These are phyloP conservation scores for Benitochromis conjunctus DNA, from an alignment of 2,113 vertebrate species.

Conservation along the genomic window DNA sequence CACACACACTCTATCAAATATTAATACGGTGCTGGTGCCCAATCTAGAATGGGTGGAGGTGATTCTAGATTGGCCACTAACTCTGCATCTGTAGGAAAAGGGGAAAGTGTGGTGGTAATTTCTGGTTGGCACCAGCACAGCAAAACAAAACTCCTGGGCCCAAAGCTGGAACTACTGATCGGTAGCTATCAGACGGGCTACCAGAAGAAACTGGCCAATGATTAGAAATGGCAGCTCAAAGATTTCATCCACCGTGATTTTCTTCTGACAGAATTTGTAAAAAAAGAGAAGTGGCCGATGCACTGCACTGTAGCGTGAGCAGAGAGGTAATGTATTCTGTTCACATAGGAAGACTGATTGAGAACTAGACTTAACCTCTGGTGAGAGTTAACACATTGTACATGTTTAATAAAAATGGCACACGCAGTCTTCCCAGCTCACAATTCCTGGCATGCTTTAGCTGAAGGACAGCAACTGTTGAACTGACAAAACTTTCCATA, in stretches of 20 bases:
- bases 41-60: background rate
- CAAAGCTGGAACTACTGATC: background rate
- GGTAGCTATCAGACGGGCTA: background rate
- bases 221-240: background rate
- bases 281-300: background rate
- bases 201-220: background rate
- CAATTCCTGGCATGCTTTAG: background rate
- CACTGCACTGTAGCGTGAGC: background rate
- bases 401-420: background rate
- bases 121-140: background rate
- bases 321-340: background rate
- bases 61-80: background rate
- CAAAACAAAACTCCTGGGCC: background rate
- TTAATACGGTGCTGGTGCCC: background rate
- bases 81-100: background rate
- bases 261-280: background rate
- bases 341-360: background rate
- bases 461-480: background rate
- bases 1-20: background rate
- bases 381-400: background rate
- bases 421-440: background rate
- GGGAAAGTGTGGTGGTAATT: background rate
- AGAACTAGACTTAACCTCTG: background rate
- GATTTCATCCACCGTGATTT: background rate
- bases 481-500: background rate